Evolutionary conservation across 2,797 vertebrate genomes (phyloP).

Genomic region (Melanotaenia boesemani): DNA sequence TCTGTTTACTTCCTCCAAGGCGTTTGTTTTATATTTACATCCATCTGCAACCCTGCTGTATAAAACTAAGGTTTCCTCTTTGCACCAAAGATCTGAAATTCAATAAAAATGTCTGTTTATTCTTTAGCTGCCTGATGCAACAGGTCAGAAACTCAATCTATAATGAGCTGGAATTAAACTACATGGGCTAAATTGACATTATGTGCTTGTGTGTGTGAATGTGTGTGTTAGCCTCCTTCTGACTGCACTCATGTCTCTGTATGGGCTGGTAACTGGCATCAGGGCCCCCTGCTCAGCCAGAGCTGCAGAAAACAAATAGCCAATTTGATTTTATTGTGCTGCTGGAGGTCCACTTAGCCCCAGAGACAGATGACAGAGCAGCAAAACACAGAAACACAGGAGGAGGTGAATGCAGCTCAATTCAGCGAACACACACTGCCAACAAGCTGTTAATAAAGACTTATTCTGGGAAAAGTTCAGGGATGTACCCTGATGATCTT

Average conservation of each 20-base stretch:
- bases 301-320: conserved; percentile 61
- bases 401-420: conserved; percentile 51
- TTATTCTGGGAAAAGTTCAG: conserved; percentile 1
- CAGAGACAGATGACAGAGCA: conserved; percentile 58
- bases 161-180: conserved; percentile 48
- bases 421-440: conserved; percentile 25
- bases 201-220: conserved; percentile 1
- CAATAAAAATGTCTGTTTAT: conserved; percentile 19
- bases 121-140: conserved; percentile 13
- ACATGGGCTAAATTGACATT: conserved; percentile 46
- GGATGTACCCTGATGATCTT: background rate
- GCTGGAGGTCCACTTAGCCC: conserved; percentile 54
- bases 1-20: background rate
- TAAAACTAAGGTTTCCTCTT: background rate
- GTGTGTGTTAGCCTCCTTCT: conserved; percentile 9
- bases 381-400: conserved; percentile 51
- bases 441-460: conserved; percentile 22
- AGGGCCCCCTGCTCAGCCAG: conserved; percentile 2
- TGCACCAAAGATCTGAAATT: background rate
- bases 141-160: conserved; percentile 47
- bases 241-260: conserved; percentile 12
- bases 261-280: conserved; percentile 27
- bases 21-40: too few relatives aligned
- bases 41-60: background rate
- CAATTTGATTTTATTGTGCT: conserved; percentile 67